Evolutionary conservation across 2,888 invertebrate species (phyloP), one percentile per base, ranked within the genome.

Genomic region (Amiota minor): DNA sequence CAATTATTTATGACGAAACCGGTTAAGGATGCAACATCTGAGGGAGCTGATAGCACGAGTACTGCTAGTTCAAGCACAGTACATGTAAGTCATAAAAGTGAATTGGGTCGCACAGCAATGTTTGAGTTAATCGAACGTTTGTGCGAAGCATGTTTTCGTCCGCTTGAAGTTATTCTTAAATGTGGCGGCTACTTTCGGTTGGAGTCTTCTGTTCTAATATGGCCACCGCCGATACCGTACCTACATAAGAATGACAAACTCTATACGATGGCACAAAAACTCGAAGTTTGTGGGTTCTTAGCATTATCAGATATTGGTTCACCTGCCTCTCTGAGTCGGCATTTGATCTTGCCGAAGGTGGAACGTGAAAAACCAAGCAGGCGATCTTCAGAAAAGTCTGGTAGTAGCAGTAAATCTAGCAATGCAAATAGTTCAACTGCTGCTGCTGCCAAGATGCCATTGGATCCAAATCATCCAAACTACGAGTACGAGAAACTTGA

Each of bases 291-390:
- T 86, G 98, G 98, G 0, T 98, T 97, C 87, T 90, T 98, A 70
- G 93, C 94, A n/a, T 93, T 97, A 10, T 93, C 94, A 3, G 98
- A 98, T 87, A 93, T 98, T 70, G 95, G 95, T 49, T 98, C 97
- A 74, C 98, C 98, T 2, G 96, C 97, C 86, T 95, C 96, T 2
- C 91, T 97, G 75, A 97, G 97, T 76, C 93, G 97, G 55, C 98
- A 98, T 89, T 91, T 98, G 75, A 93, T 98, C 9, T 91, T 98
- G 78, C 97, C 98, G 0, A 92, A 93, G 77, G 91, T 92, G 23
- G 91, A 91, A 6, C 89, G 90, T 0, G 91, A 91, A 88, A 90
- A 84, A 77, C 87, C 79, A 0, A 89, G 80, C 83, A 89, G 89
- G 84, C 89, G 88, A 86, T 83, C 86, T 0, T 83, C 83, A 1